Evolutionary conservation across 2,888 invertebrate genomes (phyloP).

Genomic region (Congeria kusceri): DNA sequence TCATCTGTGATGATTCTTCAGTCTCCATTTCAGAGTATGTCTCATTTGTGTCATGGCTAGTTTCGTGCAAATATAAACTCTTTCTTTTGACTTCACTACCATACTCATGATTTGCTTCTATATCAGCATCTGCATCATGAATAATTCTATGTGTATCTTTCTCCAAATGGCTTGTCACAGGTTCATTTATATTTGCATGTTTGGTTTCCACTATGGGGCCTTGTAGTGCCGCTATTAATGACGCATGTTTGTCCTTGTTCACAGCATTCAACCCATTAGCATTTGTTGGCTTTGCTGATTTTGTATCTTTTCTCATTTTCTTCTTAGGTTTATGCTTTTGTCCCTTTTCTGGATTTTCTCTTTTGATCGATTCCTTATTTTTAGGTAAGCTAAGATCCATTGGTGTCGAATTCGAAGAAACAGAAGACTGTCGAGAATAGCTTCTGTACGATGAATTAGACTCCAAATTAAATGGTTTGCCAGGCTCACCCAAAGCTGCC

Average conservation of each 20-base stretch:
- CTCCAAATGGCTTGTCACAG: background rate
- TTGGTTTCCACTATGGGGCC: background rate
- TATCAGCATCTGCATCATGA: background rate
- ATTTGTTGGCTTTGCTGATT: too few relatives aligned
- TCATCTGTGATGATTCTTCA: too few relatives aligned
- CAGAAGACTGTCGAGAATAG: conserved; percentile 28
- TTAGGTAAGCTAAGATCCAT: conserved; percentile 47
- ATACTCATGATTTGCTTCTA: background rate
- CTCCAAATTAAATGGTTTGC: conserved; percentile 16
- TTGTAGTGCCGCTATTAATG: conserved; percentile 51
- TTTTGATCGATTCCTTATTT: background rate
- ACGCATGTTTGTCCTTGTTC: conserved; percentile 48
- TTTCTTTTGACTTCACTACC: background rate
- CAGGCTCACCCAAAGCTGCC: too few relatives aligned
- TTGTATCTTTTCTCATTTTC: too few relatives aligned
- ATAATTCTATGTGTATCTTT: background rate
- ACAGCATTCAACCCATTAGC: background rate
- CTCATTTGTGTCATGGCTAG: too few relatives aligned
- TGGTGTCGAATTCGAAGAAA: conserved; percentile 29
- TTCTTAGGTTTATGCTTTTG: too few relatives aligned
- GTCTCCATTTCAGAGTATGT: too few relatives aligned
- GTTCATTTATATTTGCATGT: background rate
- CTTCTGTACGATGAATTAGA: background rate
- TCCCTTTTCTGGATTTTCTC: too few relatives aligned
- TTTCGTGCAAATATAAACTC: background rate